These are phyloP conservation scores for Archivesica marissinica DNA, from an alignment of 1,140 invertebrate species.

Conservation along the genomic window DNA sequence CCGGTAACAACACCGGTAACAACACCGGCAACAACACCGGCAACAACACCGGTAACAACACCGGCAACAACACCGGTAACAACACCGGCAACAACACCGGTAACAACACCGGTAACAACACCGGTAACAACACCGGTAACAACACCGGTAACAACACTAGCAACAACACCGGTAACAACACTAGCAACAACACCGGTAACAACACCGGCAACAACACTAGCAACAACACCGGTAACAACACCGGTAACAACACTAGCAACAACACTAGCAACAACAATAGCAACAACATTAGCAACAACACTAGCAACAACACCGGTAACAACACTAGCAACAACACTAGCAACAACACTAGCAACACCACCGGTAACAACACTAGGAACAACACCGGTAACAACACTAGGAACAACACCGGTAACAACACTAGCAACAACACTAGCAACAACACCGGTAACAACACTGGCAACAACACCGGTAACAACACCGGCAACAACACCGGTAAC, in stretches of 20 bases:
- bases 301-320: too few relatives aligned
- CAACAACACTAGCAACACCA: too few relatives aligned
- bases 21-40: neutral
- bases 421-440: too few relatives aligned
- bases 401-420: too few relatives aligned
- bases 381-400: too few relatives aligned
- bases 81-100: neutral
- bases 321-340: too few relatives aligned
- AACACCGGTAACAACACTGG: conserved; percentile 1
- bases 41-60: neutral
- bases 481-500: conserved; percentile 1
- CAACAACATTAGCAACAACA: too few relatives aligned
- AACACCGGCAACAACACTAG: neutral
- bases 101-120: neutral
- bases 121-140: neutral
- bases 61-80: neutral
- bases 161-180: conserved; percentile 1
- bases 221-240: too few relatives aligned
- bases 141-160: conserved; percentile 1
- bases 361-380: too few relatives aligned
- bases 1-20: conserved; percentile 1
- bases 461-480: conserved; percentile 1
- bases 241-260: too few relatives aligned
- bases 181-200: conserved; percentile 1
- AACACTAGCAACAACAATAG: too few relatives aligned